A percentile compares a stretch with the other conserved stretches of the same genome.
These are phyloP conservation scores for Alosa alosa DNA, from an alignment of 2,113 vertebrate genomes.

Conservation along the genomic window DNA sequence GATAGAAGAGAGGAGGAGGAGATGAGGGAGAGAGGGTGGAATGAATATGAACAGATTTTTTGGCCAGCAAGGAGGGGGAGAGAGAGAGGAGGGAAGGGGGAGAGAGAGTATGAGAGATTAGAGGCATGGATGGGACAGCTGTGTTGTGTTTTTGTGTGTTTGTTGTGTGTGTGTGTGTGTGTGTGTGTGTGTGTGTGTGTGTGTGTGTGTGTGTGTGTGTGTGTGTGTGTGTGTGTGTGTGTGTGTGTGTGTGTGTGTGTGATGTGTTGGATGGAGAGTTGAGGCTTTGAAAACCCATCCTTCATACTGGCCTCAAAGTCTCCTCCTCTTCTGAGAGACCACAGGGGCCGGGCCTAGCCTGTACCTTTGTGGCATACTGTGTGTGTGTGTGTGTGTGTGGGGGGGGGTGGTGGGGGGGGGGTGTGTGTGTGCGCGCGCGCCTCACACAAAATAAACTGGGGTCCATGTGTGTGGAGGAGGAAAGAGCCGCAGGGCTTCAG, in stretches of 20 bases:
- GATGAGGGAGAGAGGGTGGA: conserved; percentile 26
- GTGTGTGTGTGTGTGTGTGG: conserved; percentile 11
- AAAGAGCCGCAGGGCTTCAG: not conserved
- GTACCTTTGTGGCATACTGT: conserved; percentile 15
- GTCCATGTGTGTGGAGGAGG: not conserved
- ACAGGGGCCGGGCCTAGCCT: not conserved
- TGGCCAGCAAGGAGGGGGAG: not conserved
- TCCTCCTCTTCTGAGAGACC: conserved; percentile 43
- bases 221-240: not conserved
- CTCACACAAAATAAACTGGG: not conserved
- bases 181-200: conserved; percentile 22
- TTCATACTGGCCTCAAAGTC: not conserved
- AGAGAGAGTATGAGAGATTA: not conserved
- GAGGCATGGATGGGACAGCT: not conserved
- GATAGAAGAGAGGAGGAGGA: not conserved
- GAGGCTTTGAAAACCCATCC: conserved; percentile 22
- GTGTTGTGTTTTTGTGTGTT: conserved; percentile 15
- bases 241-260: too few species aligned
- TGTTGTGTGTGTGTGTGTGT: conserved; percentile 30
- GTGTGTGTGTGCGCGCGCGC: not conserved
- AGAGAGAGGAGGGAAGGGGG: not conserved
- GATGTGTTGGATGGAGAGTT: conserved; percentile 40
- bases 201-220: too few species aligned
- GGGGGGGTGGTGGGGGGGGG: not conserved
- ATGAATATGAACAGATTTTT: not conserved